Base-by-base conservation (phyloP, 2,797 vertebrate genomes). In the Falco rusticolus region DNA sequence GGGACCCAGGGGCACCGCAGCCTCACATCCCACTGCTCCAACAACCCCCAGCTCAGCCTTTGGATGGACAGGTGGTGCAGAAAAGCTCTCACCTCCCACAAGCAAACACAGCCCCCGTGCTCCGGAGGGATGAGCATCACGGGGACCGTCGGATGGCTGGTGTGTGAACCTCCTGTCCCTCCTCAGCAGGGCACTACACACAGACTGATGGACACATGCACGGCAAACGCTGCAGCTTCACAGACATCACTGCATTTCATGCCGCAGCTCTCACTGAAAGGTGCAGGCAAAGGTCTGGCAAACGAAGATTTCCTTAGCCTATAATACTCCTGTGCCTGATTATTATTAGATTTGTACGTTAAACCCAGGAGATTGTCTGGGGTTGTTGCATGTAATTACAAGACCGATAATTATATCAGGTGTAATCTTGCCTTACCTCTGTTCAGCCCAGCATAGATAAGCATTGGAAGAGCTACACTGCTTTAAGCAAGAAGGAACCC, bases 81-180 rank as follows among this genome's bases (percentile, higher is more conserved):
- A 24, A 51, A 29, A 79, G 37, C 71, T 65, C 87, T 77, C 63
- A 19, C 16, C 34, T 66, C 31, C 71, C 7, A 18, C 0, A 1
- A 51, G 59, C n/a, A 43, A 81, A 78, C 0, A 0, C 48, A 2
- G 1, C 5, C n/a, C 21, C 59, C 0, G 0, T 6, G 59, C 71
- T 51, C 1, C 1, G 39, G 43, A 71, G 34, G 39, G 51, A 41
- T 0, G 2, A 70, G 64, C 79, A 34, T 3, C 31, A 3, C 0
- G 1, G 68, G 43, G 34, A 63, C 0, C 1, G 1, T 4, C 9
- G 64, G 25, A 54, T 41, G 28, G 6, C 10, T 2, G 2, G 21
- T 0, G 0, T 16, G 57, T 5, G 57, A 65, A 15, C 34, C 31
- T 39, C 21, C 26, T 2, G 4, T 16, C 48, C 17, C 65, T 71